Conservation (phyloP, 92 coral and sea anemone species). For the Phymanthus crucifer region DNA sequence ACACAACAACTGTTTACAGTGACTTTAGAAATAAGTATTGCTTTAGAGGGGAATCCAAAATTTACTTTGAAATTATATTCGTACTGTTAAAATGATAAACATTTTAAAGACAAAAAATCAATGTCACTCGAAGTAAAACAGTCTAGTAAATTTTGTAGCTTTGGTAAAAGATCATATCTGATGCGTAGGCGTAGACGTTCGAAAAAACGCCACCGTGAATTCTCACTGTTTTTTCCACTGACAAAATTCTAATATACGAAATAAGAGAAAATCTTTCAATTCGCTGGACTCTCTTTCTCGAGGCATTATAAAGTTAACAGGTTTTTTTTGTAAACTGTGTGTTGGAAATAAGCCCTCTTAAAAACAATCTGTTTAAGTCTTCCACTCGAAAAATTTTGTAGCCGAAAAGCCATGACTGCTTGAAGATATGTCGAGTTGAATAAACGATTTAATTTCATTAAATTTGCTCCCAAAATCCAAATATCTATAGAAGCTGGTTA, state of each 20-base stretch:
- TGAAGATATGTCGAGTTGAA: background rate
- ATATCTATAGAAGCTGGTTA: background rate
- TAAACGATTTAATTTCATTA: background rate
- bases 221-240: no score
- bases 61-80: no score
- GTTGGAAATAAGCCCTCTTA: background rate
- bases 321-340: background rate
- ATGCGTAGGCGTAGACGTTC: no score
- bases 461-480: background rate
- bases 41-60: no score
- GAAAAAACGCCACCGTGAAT: no score
- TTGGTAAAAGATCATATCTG: no score
- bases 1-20: no score
- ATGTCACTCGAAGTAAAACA: no score
- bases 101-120: no score
- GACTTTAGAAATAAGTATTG: no score
- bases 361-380: background rate
- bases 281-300: background rate
- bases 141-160: no score
- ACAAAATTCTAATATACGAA: background rate
- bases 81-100: no score
- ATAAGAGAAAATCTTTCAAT: background rate
- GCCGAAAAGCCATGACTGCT: background rate
- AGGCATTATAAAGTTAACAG: background rate
- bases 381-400: background rate